These are phyloP conservation scores for Oreochromis spilurus DNA, from an alignment of 2,113 vertebrate genomes.

Conservation along the genomic window DNA sequence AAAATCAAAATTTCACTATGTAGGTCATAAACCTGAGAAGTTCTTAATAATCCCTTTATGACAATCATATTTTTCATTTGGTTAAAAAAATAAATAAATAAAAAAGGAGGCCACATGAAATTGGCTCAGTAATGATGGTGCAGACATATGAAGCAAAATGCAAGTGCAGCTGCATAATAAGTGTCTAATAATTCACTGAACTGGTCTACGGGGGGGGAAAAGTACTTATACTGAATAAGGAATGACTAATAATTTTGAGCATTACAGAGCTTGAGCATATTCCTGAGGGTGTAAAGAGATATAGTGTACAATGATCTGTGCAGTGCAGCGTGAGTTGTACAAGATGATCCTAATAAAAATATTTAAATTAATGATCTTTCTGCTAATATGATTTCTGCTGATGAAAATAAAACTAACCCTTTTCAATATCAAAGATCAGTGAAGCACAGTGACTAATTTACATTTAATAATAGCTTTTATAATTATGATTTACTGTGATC, in stretches of 20 bases:
- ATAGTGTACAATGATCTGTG: neutral
- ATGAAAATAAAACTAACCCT: neutral
- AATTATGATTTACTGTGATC: neutral
- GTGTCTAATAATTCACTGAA: conserved; percentile 4
- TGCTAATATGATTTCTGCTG: neutral
- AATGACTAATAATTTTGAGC: neutral
- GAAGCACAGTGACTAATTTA: neutral
- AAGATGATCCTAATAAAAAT: neutral
- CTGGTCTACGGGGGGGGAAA: accelerated
- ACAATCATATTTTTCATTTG: neutral
- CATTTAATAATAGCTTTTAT: neutral
- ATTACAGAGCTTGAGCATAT: neutral
- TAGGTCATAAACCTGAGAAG: neutral
- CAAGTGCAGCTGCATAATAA: conserved; percentile 23
- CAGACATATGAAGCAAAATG: neutral
- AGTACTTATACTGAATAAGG: neutral
- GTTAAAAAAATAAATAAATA: neutral
- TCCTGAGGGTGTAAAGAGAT: neutral
- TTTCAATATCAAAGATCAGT: neutral
- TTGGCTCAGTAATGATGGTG: neutral
- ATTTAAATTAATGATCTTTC: neutral
- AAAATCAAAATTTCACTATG: neutral
- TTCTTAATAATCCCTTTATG: neutral
- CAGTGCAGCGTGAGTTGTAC: neutral
- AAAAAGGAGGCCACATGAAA: neutral